These are phyloP conservation scores for Oreochromis mossambicus DNA, from an alignment of 2,797 vertebrate genomes.

Conservation along the genomic window DNA sequence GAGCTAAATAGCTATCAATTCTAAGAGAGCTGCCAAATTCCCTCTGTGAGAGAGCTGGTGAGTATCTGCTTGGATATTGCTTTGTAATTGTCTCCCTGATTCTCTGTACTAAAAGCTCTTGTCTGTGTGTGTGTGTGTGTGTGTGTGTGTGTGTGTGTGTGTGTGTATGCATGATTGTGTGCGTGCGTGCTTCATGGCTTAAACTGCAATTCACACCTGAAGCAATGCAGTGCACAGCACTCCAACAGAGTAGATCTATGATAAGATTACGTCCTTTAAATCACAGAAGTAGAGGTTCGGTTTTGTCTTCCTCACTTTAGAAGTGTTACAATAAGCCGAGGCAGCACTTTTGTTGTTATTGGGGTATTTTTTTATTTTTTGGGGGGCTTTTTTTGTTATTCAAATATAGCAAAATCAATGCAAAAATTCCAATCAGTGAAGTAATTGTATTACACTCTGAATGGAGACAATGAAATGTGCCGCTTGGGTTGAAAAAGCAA, in stretches of 20 bases:
- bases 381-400: constrained; percentile 21
- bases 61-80: constrained; percentile 76
- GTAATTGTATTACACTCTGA: constrained; percentile 61
- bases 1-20: constrained; percentile 82
- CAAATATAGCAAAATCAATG: constrained; percentile 63
- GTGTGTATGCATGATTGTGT: not conserved
- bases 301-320: constrained; percentile 19
- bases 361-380: not conserved
- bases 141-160: not conserved
- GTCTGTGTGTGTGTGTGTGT: not conserved
- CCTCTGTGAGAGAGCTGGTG: constrained; percentile 68
- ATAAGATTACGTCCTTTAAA: constrained; percentile 10
- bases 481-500: constrained; percentile 60
- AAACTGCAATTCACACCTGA: constrained; percentile 38
- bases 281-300: constrained; percentile 4
- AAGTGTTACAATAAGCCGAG: constrained; percentile 50
- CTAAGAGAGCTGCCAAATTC: constrained; percentile 75
- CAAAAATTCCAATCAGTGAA: constrained; percentile 68
- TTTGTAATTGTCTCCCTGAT: constrained; percentile 73
- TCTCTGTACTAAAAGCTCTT: constrained; percentile 66
- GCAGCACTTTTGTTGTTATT: constrained; percentile 40
- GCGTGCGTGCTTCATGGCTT: not conserved
- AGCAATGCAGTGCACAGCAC: not conserved
- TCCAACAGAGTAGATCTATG: constrained; percentile 5
- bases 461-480: constrained; percentile 60